These are phyloP conservation scores for Notothenia coriiceps DNA, from an alignment of 2,113 vertebrate genomes.

Conservation along the genomic window DNA sequence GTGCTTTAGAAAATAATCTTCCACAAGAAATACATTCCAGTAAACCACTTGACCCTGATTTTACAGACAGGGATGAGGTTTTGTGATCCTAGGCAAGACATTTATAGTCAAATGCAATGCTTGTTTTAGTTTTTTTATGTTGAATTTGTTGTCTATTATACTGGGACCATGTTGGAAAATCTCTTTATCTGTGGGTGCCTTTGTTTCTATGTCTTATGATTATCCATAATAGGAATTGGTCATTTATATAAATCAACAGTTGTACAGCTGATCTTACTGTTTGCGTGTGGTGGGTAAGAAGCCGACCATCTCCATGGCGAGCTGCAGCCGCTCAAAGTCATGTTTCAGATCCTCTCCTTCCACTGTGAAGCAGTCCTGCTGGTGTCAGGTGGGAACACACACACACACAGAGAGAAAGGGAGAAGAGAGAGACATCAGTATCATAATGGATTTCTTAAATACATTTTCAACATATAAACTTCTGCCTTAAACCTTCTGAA, in stretches of 20 bases:
- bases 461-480: not conserved
- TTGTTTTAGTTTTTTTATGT: no score
- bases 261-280: slow-evolving; percentile 86
- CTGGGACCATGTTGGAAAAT: no score
- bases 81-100: no score
- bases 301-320: slow-evolving; percentile 99
- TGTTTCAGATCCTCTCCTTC: slow-evolving; percentile 97
- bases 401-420: slow-evolving; percentile 11
- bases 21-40: no score
- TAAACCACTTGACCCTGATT: no score
- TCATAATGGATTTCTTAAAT: not conserved
- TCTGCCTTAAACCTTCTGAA: not conserved
- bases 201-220: no score
- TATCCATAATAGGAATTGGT: not conserved
- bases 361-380: slow-evolving; percentile 92
- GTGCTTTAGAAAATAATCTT: no score
- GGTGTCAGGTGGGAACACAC: slow-evolving; percentile 45
- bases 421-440: slow-evolving; percentile 21
- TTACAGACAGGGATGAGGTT: no score
- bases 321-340: slow-evolving; percentile 95
- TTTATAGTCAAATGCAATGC: no score
- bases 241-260: not conserved
- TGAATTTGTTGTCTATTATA: no score
- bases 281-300: slow-evolving; percentile 93
- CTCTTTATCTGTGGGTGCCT: no score